These are phyloP conservation scores for Stramonita haemastoma DNA, from an alignment of 2,888 invertebrate species.

Conservation along the genomic window DNA sequence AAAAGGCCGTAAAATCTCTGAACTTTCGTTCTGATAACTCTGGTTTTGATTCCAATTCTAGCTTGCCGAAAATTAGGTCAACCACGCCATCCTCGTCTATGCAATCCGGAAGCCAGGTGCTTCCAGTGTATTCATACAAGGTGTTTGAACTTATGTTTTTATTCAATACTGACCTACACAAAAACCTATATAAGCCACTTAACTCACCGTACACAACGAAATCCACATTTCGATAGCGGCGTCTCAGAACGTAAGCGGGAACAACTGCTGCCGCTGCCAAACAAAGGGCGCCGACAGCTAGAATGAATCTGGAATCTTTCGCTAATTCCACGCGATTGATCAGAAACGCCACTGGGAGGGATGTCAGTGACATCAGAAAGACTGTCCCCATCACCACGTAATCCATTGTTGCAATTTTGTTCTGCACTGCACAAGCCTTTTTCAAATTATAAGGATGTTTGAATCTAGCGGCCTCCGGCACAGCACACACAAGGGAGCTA, in stretches of 20 bases:
- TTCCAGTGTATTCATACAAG: neutral
- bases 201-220: slow-evolving; percentile 56
- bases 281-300: slow-evolving; percentile 50
- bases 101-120: neutral
- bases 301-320: slow-evolving; percentile 54
- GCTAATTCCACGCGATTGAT: slow-evolving; percentile 55
- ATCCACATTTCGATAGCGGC: slow-evolving; percentile 50
- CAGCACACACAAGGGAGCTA: neutral
- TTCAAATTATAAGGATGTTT: neutral
- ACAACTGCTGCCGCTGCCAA: slow-evolving; percentile 48
- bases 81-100: slow-evolving; percentile 15
- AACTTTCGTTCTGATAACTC: too few relatives aligned
- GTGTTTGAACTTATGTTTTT: neutral
- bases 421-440: neutral
- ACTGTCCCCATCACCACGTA: slow-evolving; percentile 41
- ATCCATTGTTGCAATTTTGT: slow-evolving; percentile 19
- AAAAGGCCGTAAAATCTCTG: too few relatives aligned
- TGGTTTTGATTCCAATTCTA: neutral
- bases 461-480: slow-evolving; percentile 32
- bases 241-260: slow-evolving; percentile 48
- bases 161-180: too few relatives aligned
- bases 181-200: neutral
- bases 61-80: slow-evolving; percentile 32
- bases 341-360: slow-evolving; percentile 47
- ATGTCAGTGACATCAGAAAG: slow-evolving; percentile 42